These are phyloP conservation scores for Hippolais icterina DNA, from an alignment of 2,113 vertebrate species.

Conservation along the genomic window DNA sequence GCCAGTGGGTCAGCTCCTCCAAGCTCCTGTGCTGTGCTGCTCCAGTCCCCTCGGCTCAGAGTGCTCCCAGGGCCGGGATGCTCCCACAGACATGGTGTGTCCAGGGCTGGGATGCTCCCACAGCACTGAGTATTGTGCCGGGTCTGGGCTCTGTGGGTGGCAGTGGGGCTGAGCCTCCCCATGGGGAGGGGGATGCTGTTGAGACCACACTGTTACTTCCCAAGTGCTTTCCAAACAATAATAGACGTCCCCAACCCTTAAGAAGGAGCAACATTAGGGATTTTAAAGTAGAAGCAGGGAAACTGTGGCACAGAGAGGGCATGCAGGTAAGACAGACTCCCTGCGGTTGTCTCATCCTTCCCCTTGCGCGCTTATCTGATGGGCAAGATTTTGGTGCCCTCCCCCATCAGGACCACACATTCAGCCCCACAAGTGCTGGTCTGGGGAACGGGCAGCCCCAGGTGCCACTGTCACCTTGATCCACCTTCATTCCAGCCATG, in stretches of 20 bases:
- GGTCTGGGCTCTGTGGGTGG: neutral
- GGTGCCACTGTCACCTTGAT: neutral
- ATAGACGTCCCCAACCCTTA: neutral
- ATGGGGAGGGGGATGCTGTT: accelerated
- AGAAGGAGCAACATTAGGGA: accelerated
- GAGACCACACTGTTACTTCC: neutral
- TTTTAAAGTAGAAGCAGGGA: neutral
- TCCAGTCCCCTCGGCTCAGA: accelerated
- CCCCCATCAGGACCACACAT: neutral
- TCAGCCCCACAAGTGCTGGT: neutral
- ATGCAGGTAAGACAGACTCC: neutral
- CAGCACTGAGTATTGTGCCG: accelerated
- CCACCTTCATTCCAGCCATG: neutral
- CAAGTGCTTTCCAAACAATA: neutral
- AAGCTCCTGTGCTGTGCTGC: neutral
- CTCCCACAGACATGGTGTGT: neutral
- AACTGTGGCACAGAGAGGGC: neutral
- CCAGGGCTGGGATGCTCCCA: neutral
- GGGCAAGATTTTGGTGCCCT: neutral
- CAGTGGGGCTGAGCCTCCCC: neutral
- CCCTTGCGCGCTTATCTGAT: neutral
- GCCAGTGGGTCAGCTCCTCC: neutral
- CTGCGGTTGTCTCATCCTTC: accelerated
- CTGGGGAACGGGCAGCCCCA: neutral
- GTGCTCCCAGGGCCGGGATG: neutral